Base-by-base conservation (phyloP, 2,113 vertebrate genomes). In the Siniperca chuatsi region DNA sequence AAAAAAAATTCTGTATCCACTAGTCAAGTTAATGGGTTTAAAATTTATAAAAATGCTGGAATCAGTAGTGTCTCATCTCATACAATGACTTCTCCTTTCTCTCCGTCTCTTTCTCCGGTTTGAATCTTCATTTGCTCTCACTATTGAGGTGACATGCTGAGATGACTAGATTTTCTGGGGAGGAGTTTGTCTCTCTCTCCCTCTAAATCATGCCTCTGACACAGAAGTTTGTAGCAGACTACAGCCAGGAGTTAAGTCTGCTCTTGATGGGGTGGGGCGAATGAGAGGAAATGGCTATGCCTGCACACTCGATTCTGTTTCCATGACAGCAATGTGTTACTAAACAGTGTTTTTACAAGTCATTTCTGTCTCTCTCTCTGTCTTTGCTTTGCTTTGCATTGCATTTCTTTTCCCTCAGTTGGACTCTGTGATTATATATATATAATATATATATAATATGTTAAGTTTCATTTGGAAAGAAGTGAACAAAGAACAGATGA, bases 371-470 rank as follows among this genome's bases (percentile, higher is more conserved):
- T 65, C 16, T 62, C 12, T 58, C 5, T 42, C n/a, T 57, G 2
- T 62, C 5, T 29, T 29, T 29, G 29, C 29, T 29, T 25, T 25
- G 25, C 25, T 25, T 25, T 25, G 25, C 25, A 25, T 25, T 25
- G 25, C 25, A 29, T 29, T 29, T 29, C 29, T 77, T 75, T 48
- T 29, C 46, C 5, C 12, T 73, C 13, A n/a, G 12, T 52, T 33
- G 54, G 42, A 54, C 29, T 66, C 18, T 13, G 10, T 64, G n/a
- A 3, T 75, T 1, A 2, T 21, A n/a, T 42, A 50, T 10, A 74
- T 89, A 78, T 89, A 92, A 37, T 37, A 37, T 37, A 37, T 37
- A 37, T 71, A 79, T 66, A 76, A 73, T 73, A 73, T 73, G n/a
- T 57, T 84, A 25, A 68, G 50, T 61, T 80, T 82, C 16, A 65